phyloP scores from a whole-genome alignment of 2,113 vertebrate genomes.

The Semnornis frantzii region DNA sequence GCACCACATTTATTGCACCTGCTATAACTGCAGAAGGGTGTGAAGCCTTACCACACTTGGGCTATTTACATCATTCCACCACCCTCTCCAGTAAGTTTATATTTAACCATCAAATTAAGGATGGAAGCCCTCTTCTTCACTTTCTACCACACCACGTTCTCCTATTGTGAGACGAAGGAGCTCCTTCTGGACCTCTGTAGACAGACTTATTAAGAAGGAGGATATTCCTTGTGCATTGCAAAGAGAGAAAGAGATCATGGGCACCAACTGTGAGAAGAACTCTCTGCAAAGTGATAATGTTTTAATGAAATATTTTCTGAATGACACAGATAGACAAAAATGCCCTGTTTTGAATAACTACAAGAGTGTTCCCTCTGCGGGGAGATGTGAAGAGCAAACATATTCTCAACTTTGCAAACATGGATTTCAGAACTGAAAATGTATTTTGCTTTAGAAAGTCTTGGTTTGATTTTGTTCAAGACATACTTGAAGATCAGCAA shows the following conservation, averaged over 20 bases:
- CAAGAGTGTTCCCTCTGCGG: not conserved
- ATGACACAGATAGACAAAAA: constrained; percentile 23
- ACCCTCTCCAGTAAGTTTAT: not conserved
- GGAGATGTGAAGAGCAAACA: constrained; percentile 25
- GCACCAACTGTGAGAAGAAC: not conserved
- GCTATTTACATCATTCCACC: not conserved
- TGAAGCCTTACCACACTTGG: not conserved
- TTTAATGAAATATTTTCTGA: constrained; percentile 51
- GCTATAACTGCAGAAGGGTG: not conserved
- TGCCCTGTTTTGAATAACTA: constrained; percentile 34
- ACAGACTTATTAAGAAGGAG: not conserved
- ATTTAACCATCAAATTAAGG: not conserved
- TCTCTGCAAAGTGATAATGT: not conserved
- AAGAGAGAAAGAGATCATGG: not conserved
- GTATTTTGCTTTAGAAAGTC: not conserved
- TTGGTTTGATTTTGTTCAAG: constrained; percentile 1
- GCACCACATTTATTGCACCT: not conserved
- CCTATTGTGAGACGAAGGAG: not conserved
- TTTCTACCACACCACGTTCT: not conserved
- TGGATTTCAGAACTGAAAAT: not conserved
- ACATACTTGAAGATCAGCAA: not conserved
- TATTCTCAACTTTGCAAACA: not conserved
- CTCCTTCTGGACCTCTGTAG: not conserved
- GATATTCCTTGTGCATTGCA: not conserved
- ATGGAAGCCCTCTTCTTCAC: not conserved